phyloP scores from a whole-genome alignment of 2,888 invertebrate species.

The Melitaea athalia region DNA sequence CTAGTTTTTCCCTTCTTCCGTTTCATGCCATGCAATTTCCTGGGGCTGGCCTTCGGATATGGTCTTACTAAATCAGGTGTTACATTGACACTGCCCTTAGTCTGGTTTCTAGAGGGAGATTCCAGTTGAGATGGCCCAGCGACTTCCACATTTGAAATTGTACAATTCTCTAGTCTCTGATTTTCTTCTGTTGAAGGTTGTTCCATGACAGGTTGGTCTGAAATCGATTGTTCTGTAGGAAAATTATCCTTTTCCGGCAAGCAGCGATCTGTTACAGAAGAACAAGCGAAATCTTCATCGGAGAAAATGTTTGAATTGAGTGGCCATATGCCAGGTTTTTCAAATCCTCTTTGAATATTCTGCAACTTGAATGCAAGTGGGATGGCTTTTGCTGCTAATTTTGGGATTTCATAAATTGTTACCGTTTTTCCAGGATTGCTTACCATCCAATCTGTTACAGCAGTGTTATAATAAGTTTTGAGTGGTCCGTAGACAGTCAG shows the following conservation, averaged over 20 bases:
- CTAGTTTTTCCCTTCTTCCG: background rate
- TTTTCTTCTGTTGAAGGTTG: background rate
- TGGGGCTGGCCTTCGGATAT: conserved; percentile 1
- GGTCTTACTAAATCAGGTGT: background rate
- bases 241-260: background rate
- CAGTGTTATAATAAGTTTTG: no score
- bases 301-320: no score
- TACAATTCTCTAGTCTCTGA: background rate
- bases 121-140: conserved; percentile 1
- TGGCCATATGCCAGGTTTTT: no score
- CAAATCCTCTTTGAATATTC: no score
- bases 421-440: no score
- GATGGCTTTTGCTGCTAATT: no score
- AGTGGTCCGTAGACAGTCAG: no score
- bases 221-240: background rate
- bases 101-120: background rate
- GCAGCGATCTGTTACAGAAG: no score
- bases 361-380: no score
- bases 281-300: no score
- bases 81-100: background rate
- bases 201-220: background rate
- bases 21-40: conserved; percentile 6
- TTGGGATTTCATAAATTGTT: no score
- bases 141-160: conserved; percentile 1
- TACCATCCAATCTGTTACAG: no score